Base-by-base conservation (phyloP, 2,888 invertebrate species). In the Oligia strigilis region DNA sequence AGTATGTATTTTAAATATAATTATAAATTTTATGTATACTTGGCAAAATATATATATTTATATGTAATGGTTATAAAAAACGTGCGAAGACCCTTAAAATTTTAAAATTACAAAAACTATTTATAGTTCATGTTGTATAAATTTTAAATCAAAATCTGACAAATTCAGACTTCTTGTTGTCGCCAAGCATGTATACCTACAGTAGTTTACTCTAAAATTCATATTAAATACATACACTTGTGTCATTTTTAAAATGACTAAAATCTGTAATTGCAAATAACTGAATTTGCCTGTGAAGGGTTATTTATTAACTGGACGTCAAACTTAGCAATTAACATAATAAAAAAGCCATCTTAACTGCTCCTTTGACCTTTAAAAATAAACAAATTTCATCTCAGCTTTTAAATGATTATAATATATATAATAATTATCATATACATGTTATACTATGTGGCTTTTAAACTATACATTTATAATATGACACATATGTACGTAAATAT, bases 1-100 rank as follows among this genome's bases (percentile, higher is more conserved):
- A 71, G 66, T 40, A 40, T 19, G 64, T 71, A 69, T 74, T 66
- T 46, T 4, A 43, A 80, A 65, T n/a, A 55, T 73, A 36, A 70
- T 75, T 46, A 69, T 70, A 82, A 14, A 80, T 52, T 64, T 17
- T 23, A 75, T 75, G 17, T 69, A 82, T n/a, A n/a, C n/a, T n/a
- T n/a, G 23, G 4, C 40, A 80, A 70, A 58, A 29, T 74, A 74
- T 72, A 13, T 80, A 81, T 60, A 36, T 62, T n/a, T n/a, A 8
- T 52, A 73, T 36, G n/a, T 55, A 81, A 13, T 23, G 11, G 4
- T 46, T 66, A n/a, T 5, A 9, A 46, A 46, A 19, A 81, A 74
- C 13, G 14, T n/a, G 60, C 75, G 46, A 80, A 81, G 13, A 73
- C 1, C 55, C 11, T 58, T 55, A 5, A 40, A 29, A 29, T 29